Conservation (phyloP, 2,797 vertebrate species). For the Amniataba percoides region DNA sequence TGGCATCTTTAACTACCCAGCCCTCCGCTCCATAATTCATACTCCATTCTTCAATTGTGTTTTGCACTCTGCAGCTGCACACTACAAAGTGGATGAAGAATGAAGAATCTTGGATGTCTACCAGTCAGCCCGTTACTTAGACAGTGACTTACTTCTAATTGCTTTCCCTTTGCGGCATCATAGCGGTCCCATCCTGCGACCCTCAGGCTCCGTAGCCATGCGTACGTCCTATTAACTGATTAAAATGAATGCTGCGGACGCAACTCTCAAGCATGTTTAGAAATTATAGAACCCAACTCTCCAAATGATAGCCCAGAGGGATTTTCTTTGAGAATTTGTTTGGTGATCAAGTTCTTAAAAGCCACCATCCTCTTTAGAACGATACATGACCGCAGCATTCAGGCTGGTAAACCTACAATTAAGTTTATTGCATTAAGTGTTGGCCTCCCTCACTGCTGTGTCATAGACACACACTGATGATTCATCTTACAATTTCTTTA, state of each 20-base stretch:
- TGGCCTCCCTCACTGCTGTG: conserved; percentile 12
- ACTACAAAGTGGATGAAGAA: conserved; percentile 42
- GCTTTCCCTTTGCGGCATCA: conserved; percentile 28
- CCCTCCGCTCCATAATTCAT: conserved; percentile 50
- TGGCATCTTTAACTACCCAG: conserved; percentile 62
- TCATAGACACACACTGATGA: background rate
- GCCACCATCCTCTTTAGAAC: conserved; percentile 2
- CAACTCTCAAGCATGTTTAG: conserved; percentile 6
- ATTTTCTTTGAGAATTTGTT: conserved; percentile 27
- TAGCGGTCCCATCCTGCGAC: conserved; percentile 24
- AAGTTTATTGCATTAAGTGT: conserved; percentile 27
- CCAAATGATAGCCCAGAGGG: conserved; percentile 4
- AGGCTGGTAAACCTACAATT: conserved; percentile 32
- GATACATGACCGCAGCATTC: conserved; percentile 19
- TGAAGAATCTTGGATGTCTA: conserved; percentile 62
- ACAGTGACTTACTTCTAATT: conserved; percentile 35
- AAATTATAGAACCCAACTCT: conserved; percentile 27
- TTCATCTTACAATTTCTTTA: conserved; percentile 1
- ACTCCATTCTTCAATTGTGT: conserved; percentile 64
- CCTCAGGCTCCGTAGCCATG: conserved; percentile 1
- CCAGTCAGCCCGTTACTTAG: conserved; percentile 37
- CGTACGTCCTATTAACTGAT: conserved; percentile 22
- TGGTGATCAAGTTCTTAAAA: conserved; percentile 19
- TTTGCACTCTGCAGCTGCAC: conserved; percentile 62
- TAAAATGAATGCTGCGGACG: conserved; percentile 32